Conservation (phyloP, 2,113 vertebrate genomes). For the Amblyornis subalaris region DNA sequence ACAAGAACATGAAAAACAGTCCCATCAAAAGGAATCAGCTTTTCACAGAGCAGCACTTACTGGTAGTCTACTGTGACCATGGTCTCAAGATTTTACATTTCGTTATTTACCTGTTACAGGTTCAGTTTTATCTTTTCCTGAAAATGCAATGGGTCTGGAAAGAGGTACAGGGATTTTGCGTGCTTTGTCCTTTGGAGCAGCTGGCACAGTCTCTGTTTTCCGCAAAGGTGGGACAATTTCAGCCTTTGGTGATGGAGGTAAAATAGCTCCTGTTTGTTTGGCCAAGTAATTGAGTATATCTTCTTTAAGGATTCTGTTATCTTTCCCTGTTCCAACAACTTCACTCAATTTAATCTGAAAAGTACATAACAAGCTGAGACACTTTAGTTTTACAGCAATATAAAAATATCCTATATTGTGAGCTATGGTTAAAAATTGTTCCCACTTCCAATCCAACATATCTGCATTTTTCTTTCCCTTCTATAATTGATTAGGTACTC, state of each 20-base stretch:
- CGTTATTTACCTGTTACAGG: slow-evolving; percentile 84
- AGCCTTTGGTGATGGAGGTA: slow-evolving; percentile 84
- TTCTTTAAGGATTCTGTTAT: slow-evolving; percentile 95
- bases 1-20: neutral
- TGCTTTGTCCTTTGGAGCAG: slow-evolving; percentile 56
- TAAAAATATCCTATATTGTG: neutral
- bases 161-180: slow-evolving; percentile 37
- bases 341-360: slow-evolving; percentile 94
- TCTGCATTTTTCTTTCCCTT: neutral
- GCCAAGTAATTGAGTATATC: slow-evolving; percentile 94
- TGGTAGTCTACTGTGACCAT: neutral
- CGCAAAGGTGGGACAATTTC: slow-evolving; percentile 78
- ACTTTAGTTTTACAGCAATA: neutral
- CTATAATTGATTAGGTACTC: neutral
- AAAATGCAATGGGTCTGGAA: slow-evolving; percentile 71
- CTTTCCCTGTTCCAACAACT: slow-evolving; percentile 91
- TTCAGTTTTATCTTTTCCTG: slow-evolving; percentile 85
- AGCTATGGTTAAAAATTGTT: neutral
- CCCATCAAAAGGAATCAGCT: neutral
- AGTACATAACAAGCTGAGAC: neutral
- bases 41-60: neutral
- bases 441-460: neutral
- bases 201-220: slow-evolving; percentile 1
- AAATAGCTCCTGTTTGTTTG: slow-evolving; percentile 93
- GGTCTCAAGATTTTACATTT: neutral